These are phyloP conservation scores for Xyliphius kryptos DNA, from an alignment of 2,113 vertebrate genomes.

Conservation along the genomic window DNA sequence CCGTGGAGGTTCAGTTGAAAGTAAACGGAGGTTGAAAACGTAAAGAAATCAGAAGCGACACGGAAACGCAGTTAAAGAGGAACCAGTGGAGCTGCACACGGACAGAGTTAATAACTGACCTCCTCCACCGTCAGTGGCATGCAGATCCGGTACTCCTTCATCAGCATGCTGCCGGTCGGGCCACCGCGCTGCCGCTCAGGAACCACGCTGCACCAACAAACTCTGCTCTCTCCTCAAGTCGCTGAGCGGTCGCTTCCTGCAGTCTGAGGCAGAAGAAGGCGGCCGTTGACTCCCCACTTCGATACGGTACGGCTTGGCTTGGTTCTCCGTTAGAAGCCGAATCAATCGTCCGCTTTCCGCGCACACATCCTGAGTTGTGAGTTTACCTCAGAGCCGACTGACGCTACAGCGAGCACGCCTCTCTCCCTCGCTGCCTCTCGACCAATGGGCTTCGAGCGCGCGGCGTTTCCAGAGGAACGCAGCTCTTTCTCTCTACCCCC, in stretches of 20 bases:
- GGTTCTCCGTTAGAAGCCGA: no score
- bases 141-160: constrained; percentile 76
- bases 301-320: no score
- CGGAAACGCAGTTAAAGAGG: no score
- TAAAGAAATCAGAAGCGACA: no score
- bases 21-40: no score
- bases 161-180: constrained; percentile 54
- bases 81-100: no score
- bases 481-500: no score
- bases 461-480: constrained; percentile 8
- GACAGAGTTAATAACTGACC: constrained; percentile 53
- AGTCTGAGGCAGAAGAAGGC: constrained; percentile 9
- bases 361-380: not conserved
- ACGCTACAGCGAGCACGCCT: constrained; percentile 28
- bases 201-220: not conserved
- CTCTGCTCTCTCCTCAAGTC: not conserved
- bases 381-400: not conserved
- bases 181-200: not conserved
- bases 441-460: not conserved
- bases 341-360: not conserved
- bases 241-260: not conserved
- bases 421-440: rapidly evolving
- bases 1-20: no score
- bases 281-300: constrained; percentile 4
- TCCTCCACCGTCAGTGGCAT: constrained; percentile 75